Conservation (phyloP, 2,888 invertebrate genomes). For the Chloromyia formosa region DNA sequence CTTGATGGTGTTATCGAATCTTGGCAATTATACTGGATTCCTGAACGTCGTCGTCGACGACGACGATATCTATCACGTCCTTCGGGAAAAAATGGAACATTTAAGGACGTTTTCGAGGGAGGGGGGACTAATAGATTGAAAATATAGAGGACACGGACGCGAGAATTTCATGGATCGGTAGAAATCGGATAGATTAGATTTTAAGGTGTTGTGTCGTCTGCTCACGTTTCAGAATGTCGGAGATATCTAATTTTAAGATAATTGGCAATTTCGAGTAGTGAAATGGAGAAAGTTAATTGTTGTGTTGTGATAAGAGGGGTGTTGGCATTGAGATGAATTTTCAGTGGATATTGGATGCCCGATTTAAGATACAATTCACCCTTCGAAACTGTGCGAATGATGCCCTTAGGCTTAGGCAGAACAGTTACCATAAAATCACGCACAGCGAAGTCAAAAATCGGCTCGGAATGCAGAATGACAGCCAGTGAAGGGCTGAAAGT, state of each 20-base stretch:
- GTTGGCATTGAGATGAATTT: too few species aligned
- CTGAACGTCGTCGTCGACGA: background rate
- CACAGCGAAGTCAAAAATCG: too few species aligned
- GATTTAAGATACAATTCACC: background rate
- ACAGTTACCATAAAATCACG: too few species aligned
- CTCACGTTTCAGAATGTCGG: background rate
- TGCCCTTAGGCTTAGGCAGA: too few species aligned
- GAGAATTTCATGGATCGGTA: conserved; percentile 25
- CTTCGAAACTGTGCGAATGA: too few species aligned
- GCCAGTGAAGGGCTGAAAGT: too few species aligned
- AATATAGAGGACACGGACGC: conserved; percentile 18
- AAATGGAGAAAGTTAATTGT: too few species aligned
- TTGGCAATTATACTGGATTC: conserved; percentile 10
- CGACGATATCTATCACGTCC: too few species aligned
- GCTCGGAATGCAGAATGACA: too few species aligned
- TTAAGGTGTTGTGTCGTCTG: background rate
- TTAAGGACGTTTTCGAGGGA: background rate
- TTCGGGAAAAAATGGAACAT: too few species aligned
- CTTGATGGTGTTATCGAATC: background rate
- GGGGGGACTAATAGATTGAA: conserved; percentile 21
- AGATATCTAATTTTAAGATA: background rate
- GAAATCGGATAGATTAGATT: conserved; percentile 26
- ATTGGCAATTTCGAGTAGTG: background rate
- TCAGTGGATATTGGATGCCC: too few species aligned
- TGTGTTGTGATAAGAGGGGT: too few species aligned